A percentile compares a stretch with the other conserved stretches of the same genome.
phyloP scores from a whole-genome alignment of 1,140 invertebrate genomes.

The Platyscapa corneri region DNA sequence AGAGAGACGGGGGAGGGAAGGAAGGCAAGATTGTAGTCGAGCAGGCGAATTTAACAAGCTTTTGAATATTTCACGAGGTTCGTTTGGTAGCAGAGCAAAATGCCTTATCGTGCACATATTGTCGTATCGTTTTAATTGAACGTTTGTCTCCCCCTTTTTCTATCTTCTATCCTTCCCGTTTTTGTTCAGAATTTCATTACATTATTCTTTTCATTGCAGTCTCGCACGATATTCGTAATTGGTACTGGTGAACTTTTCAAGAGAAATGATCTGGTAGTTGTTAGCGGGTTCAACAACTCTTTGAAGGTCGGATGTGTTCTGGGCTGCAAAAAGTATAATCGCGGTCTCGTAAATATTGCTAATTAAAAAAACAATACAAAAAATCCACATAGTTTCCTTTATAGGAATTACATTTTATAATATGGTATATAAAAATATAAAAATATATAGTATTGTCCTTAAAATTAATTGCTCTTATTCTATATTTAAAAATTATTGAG shows the following conservation, averaged over 20 bases:
- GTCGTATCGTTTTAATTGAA: slow-evolving; percentile 9
- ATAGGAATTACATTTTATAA: not conserved
- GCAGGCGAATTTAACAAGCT: slow-evolving; percentile 18
- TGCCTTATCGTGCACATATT: not conserved
- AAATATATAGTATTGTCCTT: too few species aligned
- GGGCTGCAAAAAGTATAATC: not conserved
- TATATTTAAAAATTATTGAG: too few species aligned
- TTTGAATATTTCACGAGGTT: slow-evolving; percentile 34
- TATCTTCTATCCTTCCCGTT: not conserved
- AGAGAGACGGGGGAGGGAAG: not conserved
- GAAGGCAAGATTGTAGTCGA: not conserved
- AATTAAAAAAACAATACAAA: not conserved
- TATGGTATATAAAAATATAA: not conserved
- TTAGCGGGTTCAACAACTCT: not conserved
- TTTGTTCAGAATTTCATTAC: not conserved
- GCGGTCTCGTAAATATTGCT: not conserved
- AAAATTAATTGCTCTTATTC: too few species aligned
- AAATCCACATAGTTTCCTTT: not conserved
- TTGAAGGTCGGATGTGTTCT: not conserved
- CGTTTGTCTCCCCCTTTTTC: not conserved
- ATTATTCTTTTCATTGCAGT: slow-evolving; percentile 1
- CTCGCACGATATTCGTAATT: not conserved
- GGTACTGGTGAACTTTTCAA: slow-evolving; percentile 16
- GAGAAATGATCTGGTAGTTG: not conserved
- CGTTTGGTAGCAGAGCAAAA: not conserved